These are phyloP conservation scores for Monomorium pharaonis DNA, from an alignment of 1,140 invertebrate species.

Conservation along the genomic window DNA sequence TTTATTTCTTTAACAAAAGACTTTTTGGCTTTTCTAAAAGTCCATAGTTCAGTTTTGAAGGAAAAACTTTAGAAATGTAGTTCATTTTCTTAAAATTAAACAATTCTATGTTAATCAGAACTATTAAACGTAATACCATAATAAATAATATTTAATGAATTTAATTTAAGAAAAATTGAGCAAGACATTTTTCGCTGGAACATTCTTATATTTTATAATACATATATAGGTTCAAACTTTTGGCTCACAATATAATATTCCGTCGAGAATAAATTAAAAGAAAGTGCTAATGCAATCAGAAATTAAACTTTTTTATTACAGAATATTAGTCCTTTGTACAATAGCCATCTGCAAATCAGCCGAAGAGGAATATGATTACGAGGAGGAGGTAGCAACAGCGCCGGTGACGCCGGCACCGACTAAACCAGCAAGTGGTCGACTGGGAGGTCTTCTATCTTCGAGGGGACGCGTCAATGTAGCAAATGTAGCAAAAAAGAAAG, in stretches of 20 bases:
- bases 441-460: slow-evolving; percentile 75
- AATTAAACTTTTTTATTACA: slow-evolving; percentile 59
- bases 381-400: slow-evolving; percentile 73
- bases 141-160: no score
- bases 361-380: slow-evolving; percentile 79
- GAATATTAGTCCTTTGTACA: slow-evolving; percentile 74
- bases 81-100: no score
- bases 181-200: no score
- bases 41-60: no score
- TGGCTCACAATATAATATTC: neutral
- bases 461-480: slow-evolving; percentile 66
- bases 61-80: no score
- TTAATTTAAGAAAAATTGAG: no score
- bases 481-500: slow-evolving; percentile 69
- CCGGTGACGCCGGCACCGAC: slow-evolving; percentile 73
- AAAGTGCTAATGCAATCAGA: neutral
- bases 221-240: no score
- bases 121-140: no score
- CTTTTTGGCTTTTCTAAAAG: no score
- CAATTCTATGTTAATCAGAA: no score
- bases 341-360: slow-evolving; percentile 72
- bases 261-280: neutral
- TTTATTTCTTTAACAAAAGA: no score
- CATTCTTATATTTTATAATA: no score
- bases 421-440: slow-evolving; percentile 54